A percentile compares a stretch with the other conserved stretches of the same genome.
phyloP scores from a whole-genome alignment of 1,140 invertebrate genomes.

The Cataglyphis hispanica region DNA sequence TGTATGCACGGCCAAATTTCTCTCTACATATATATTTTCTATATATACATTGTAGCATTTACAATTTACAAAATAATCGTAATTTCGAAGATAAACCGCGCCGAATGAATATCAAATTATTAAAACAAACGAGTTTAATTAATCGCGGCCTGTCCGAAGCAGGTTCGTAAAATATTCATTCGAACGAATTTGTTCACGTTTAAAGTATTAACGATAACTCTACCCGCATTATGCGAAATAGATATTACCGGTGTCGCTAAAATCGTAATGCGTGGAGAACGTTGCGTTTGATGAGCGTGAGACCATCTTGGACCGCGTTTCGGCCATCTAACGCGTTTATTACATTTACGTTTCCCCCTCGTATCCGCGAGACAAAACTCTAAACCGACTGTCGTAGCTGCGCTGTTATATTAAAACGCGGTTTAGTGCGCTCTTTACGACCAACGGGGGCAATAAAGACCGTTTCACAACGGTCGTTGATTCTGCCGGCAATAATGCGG shows the following conservation, averaged over 20 bases:
- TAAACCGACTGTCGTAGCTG: conserved; percentile 44
- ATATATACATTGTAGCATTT: conserved; percentile 44
- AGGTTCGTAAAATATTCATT: conserved; percentile 55
- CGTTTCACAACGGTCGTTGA: conserved; percentile 75
- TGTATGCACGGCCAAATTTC: conserved; percentile 35
- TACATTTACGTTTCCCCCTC: neutral
- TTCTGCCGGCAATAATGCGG: conserved; percentile 63
- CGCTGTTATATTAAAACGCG: conserved; percentile 71
- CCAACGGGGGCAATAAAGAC: conserved; percentile 72
- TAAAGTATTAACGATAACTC: conserved; percentile 60
- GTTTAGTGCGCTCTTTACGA: conserved; percentile 71
- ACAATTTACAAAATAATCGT: conserved; percentile 64
- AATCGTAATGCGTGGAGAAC: conserved; percentile 18
- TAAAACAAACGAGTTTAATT: conserved; percentile 64
- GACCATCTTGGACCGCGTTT: conserved; percentile 19
- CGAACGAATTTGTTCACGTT: conserved; percentile 50
- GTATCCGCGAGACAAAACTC: conserved; percentile 39
- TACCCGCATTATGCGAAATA: conserved; percentile 40
- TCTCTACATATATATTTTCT: conserved; percentile 40
- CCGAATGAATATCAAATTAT: conserved; percentile 61
- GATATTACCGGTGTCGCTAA: conserved; percentile 42
- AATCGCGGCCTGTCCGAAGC: conserved; percentile 57
- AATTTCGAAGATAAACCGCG: conserved; percentile 63
- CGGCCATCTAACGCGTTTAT: conserved; percentile 22
- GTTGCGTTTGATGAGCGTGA: conserved; percentile 9